These are phyloP conservation scores for Phylloscopus trochilus DNA, from an alignment of 2,113 vertebrate species.

Conservation along the genomic window DNA sequence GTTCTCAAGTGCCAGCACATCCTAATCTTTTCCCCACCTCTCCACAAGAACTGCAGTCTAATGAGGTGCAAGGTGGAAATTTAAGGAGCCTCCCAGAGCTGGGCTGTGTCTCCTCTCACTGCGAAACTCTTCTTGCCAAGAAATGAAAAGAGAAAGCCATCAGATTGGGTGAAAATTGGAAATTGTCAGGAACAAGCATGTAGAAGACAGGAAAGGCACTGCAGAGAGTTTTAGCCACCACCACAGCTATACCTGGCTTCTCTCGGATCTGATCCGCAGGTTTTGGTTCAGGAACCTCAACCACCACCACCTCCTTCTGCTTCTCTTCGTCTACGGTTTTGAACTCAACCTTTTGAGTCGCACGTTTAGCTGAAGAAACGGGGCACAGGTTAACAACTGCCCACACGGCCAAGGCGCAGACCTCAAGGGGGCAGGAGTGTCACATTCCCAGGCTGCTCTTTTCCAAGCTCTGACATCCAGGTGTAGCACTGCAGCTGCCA, in stretches of 20 bases:
- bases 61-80: background rate
- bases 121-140: background rate
- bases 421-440: background rate
- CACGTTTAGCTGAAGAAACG: constrained; percentile 70
- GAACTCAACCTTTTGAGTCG: constrained; percentile 64
- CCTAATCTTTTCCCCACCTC: background rate
- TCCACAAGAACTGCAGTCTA: background rate
- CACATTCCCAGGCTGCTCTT: background rate
- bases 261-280: constrained; percentile 57
- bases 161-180: constrained; percentile 19
- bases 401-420: background rate
- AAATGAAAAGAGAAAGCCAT: background rate
- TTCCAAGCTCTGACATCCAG: background rate
- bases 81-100: background rate
- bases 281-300: constrained; percentile 69
- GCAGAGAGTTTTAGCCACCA: constrained; percentile 60
- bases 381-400: constrained; percentile 56
- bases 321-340: constrained; percentile 66
- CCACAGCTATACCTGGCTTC: constrained; percentile 69
- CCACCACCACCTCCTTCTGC: constrained; percentile 66
- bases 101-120: background rate
- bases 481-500: background rate
- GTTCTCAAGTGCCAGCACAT: background rate
- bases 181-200: background rate
- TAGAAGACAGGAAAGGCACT: constrained; percentile 42